Base-by-base conservation (phyloP, 2,113 vertebrate species). In the Leptocoma aspasia region DNA sequence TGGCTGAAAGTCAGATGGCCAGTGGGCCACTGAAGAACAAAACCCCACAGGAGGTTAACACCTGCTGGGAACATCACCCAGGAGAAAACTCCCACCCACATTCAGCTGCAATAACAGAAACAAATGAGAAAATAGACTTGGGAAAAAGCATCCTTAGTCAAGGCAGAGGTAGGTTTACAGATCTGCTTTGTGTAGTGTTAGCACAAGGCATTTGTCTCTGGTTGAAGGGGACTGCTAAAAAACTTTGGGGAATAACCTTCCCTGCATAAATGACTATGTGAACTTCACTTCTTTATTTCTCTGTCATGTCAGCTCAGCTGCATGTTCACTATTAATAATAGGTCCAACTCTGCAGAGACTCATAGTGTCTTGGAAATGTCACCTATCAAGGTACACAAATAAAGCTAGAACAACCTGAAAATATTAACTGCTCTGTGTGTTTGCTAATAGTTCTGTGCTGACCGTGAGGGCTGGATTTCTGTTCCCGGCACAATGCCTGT, bases 371-470 rank as follows among this genome's bases (percentile, higher is more conserved):
- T 75, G 44, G 79, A 96, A 96, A 95, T 86, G 60, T 73, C 85
- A 83, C 60, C 70, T 66, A 11, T 64, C 59, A 44, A 83, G 47
- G 61, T 66, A 86, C 45, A 94, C 65, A 93, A 90, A 92, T 60
- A 66, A 80, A 90, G 76, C 44, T 77, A 81, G 85, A 93, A 7
- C 86, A 92, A 37, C 33, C 56, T 90, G 75, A 63, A 94, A 92
- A 94, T 95, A 95, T 77, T 73, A 94, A 86, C 82, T 73, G 23
- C 59, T 86, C 39, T 6, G 6, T 57, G 54, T 87, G 56, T 96
- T 93, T 96, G 87, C 82, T 88, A 35, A 85, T 1, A 9, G 53
- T 26, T 42, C 63, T n/a, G 59, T 57, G 65, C 86, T 86, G 73
- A 69, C 78, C 3, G 0, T 1, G 7, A 87, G 42, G 50, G 70